Evolutionary conservation across 2,888 invertebrate species (phyloP).

Genomic region (Zelleria hepariella): DNA sequence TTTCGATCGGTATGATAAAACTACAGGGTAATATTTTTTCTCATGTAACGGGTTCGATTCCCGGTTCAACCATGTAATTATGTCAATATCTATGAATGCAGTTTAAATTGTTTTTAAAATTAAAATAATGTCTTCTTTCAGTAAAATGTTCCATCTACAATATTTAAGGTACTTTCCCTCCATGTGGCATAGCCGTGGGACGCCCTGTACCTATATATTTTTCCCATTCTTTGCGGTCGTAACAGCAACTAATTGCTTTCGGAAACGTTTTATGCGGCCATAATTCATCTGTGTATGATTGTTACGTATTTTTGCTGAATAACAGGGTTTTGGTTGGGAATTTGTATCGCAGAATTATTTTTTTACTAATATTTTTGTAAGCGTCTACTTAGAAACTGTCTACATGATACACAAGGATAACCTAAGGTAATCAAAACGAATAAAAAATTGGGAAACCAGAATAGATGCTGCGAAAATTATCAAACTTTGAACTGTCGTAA

Average conservation of each 20-base stretch:
- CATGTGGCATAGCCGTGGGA: too few species aligned
- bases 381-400: background rate
- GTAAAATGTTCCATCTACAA: too few species aligned
- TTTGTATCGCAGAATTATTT: background rate
- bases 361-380: background rate
- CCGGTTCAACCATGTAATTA: too few species aligned
- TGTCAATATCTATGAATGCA: too few species aligned
- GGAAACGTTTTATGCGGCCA: constrained; percentile 68
- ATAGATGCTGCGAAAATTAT: background rate
- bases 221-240: constrained; percentile 57
- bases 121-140: too few species aligned
- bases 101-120: too few species aligned
- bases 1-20: too few species aligned
- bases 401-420: background rate
- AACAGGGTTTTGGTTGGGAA: background rate
- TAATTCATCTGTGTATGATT: constrained; percentile 50
- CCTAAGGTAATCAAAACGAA: background rate
- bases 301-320: background rate
- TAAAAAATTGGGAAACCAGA: background rate
- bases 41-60: too few species aligned
- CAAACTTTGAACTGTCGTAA: background rate
- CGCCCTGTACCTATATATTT: constrained; percentile 26
- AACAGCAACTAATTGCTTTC: constrained; percentile 68
- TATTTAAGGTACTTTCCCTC: too few species aligned
- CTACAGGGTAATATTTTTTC: too few species aligned